Evolutionary conservation across 2,888 invertebrate species (phyloP), one percentile per base, ranked within the genome.

Genomic region (Euplexia lucipara): DNA sequence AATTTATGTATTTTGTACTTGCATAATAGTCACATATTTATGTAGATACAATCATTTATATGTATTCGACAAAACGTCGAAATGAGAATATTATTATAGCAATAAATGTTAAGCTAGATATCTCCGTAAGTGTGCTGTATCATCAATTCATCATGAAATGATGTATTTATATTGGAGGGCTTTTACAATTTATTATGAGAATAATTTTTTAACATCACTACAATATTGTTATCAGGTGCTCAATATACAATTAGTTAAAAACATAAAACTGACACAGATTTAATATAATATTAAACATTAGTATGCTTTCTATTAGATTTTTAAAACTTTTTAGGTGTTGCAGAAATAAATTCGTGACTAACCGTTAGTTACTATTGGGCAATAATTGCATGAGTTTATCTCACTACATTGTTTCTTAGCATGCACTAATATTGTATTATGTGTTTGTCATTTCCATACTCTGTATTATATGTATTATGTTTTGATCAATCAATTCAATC

Each of bases 1-100:
- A 67, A 62, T 77, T 61, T 64, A 70, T 82, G 67, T 83, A 73
- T 83, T 73, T 74, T 83, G 81, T 78, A 81, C 68, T 63, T 78
- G 71, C 71, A 70, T 78, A 81, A 73, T 83, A 70, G 52, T 51
- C 53, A 61, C 60, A 68, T 77, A 72, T 72, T 72, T 71, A 77
- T 63, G 59, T 70, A 71, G 68, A 69, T 66, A 63, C 60, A 66
- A 69, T 63, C 69, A 59, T 45, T 56, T 70, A 51, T 74, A 51
- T 80, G 67, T 80, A 80, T 74, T 63, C 52, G 69, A 70, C 71
- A 82, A 80, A 80, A 80, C 69, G 61, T 69, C 62, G 57, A 71
- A 41, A 65, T 64, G 60, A 63, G 22, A 75, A 72, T 72, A 70
- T 68, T 61, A 68, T 66, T 58, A 67, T 64, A 64, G 70, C 63